A percentile compares a stretch with the other conserved stretches of the same genome.
Conservation (phyloP, 2,113 vertebrate species). For the Lycocorax pyrrhopterus region DNA sequence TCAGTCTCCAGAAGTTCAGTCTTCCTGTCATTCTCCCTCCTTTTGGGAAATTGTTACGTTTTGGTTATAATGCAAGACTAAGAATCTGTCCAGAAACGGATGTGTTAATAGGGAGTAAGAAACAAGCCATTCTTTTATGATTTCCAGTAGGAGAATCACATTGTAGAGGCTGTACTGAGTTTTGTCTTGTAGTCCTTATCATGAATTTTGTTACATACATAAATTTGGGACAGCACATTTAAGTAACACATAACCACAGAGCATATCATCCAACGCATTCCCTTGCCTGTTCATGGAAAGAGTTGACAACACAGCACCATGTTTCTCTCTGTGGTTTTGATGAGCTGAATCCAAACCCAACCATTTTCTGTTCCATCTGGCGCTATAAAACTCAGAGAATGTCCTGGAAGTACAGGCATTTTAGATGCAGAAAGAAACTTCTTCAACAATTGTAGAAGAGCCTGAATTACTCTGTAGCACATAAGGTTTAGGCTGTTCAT, state of each 20-base stretch:
- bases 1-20: background rate
- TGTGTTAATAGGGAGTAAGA: constrained; percentile 11
- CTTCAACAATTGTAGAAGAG: background rate
- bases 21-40: constrained; percentile 10
- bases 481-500: background rate
- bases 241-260: background rate
- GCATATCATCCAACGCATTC: background rate
- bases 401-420: background rate
- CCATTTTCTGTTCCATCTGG: background rate
- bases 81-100: background rate
- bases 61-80: background rate
- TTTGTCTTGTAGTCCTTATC: background rate
- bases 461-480: background rate
- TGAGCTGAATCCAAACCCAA: constrained; percentile 3
- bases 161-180: background rate
- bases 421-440: background rate
- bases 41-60: background rate
- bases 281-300: background rate
- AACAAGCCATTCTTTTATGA: background rate
- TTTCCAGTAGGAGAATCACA: background rate
- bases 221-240: background rate
- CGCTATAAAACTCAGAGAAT: background rate
- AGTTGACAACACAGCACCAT: background rate
- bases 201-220: background rate
- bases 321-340: constrained; percentile 20